Conservation (phyloP, 2,113 vertebrate species). For the Haliaeetus leucogaster region DNA sequence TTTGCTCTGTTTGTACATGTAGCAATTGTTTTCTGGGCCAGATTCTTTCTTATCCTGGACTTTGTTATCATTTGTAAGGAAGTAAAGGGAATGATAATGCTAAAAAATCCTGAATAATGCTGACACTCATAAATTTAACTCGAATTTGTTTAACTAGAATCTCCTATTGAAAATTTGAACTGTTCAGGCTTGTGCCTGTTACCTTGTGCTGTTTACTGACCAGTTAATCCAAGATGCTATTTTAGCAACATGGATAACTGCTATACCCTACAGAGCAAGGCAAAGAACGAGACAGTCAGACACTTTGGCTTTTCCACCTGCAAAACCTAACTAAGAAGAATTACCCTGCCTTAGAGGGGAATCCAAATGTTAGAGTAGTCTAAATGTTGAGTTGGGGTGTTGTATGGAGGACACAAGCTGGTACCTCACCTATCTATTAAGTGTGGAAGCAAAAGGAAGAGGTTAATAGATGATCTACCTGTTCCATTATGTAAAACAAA, state of each 20-base stretch:
- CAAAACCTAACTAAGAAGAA: background rate
- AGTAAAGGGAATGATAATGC: background rate
- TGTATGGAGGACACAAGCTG: background rate
- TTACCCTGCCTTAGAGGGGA: background rate
- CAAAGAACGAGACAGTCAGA: background rate
- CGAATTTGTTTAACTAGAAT: background rate
- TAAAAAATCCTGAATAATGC: background rate
- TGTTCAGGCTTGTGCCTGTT: background rate
- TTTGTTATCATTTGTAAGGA: background rate
- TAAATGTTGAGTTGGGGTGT: background rate
- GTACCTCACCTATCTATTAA: background rate
- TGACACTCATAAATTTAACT: background rate
- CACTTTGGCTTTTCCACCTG: background rate
- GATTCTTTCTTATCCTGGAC: background rate
- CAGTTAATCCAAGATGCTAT: background rate
- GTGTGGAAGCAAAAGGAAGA: background rate
- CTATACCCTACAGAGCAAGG: background rate
- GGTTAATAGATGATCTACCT: background rate
- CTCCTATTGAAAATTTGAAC: background rate
- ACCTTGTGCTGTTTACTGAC: background rate
- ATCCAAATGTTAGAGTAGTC: background rate
- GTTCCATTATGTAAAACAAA: background rate
- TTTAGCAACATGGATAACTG: background rate
- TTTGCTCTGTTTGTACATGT: background rate
- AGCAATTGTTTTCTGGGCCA: background rate